Base-by-base conservation (phyloP, 2,888 invertebrate species). In the Oscheius onirici region DNA sequence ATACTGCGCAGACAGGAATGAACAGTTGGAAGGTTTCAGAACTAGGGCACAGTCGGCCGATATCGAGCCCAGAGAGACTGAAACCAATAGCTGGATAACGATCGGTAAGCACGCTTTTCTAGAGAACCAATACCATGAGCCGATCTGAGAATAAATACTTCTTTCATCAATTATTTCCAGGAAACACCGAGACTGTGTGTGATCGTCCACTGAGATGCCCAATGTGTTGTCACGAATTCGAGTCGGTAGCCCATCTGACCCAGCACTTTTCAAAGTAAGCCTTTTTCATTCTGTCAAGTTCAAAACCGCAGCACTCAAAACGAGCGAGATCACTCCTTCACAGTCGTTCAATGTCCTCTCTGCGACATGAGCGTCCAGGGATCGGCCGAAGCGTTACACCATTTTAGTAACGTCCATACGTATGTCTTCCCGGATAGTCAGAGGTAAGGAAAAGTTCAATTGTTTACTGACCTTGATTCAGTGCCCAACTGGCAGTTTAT, bases 341-440 rank as follows among this genome's bases (percentile, higher is more conserved):
- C 61, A 2, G 54, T 76, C n/a, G 60, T 79, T n/a, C 71, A 60
- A 1, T 79, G 79, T 70, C 79, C 79, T 10, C 44, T 79, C 3
- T 79, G 79, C 26, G 71, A 76, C 13, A 24, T 54, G 17, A 49
- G 71, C 15, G 44, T 72, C 41, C 71, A 72, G 6, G 75, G 74
- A 40, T 72, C 74, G 8, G 52, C 70, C 41, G 79, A 75, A 60
- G 77, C 76, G 0, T 73, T 73, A 10, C 65, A 71, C 17, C 79
- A 79, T 34, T 46, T 79, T 26, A 34, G n/a, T 3, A 17, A 46
- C 11, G 26, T 52, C 34, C 70, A 70, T 26, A 43, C 63, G 24
- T 70, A 70, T 22, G 43, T 70, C 17, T 58, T 58, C 10, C 58
- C 40, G 5, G 58, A 58, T 13, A 40, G 41, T 17, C 58, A 58